A percentile compares a stretch with the other conserved stretches of the same genome.
phyloP scores from a whole-genome alignment of 2,888 invertebrate species.

The Polymixis flavicincta region DNA sequence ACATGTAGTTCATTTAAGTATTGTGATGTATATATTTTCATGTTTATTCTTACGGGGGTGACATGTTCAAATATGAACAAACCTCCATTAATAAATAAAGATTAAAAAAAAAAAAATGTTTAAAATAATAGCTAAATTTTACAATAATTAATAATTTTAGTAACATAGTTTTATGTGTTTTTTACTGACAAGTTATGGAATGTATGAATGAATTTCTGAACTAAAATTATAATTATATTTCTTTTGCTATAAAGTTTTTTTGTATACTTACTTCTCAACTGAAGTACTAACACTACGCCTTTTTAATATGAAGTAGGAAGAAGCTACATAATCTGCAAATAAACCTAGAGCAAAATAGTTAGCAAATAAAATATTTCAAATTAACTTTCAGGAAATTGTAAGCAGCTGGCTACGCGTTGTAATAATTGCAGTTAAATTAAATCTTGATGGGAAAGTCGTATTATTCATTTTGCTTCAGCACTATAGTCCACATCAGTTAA shows the following conservation, averaged over 20 bases:
- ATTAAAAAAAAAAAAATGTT: no score
- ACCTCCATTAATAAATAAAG: no score
- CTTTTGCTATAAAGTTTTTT: no score
- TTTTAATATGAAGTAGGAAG: neutral
- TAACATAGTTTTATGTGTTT: no score
- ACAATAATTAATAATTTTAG: no score
- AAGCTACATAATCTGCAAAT: neutral
- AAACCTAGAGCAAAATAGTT: neutral
- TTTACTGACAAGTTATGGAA: no score
- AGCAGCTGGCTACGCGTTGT: neutral
- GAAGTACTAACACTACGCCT: neutral
- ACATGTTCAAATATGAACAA: no score
- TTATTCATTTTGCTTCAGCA: slow-evolving; percentile 3
- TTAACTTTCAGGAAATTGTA: slow-evolving; percentile 8
- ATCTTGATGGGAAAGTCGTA: slow-evolving; percentile 20
- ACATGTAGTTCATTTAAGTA: no score
- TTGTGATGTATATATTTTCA: no score
- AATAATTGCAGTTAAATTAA: slow-evolving; percentile 3
- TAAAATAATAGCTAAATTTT: neutral
- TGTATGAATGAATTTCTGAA: no score
- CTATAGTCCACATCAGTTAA: slow-evolving; percentile 24
- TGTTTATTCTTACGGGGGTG: no score
- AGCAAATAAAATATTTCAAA: slow-evolving; percentile 13
- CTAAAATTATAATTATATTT: no score
- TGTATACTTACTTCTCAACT: neutral